These are phyloP conservation scores for Tolypeutes matacus DNA, from an alignment of 2,797 vertebrate genomes.

Conservation along the genomic window DNA sequence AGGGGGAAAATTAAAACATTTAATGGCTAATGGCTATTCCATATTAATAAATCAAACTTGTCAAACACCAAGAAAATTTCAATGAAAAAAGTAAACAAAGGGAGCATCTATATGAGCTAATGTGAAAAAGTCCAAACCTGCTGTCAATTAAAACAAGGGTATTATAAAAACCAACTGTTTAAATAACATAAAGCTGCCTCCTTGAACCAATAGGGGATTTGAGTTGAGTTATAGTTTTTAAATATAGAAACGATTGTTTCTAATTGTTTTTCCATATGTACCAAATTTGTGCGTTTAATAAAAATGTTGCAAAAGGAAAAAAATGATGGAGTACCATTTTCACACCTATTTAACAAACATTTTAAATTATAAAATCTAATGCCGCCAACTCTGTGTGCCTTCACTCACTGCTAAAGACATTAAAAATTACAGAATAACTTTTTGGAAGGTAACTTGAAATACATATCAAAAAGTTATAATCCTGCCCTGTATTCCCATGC, in stretches of 20 bases:
- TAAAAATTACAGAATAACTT: not conserved
- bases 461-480: not conserved
- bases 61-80: constrained; percentile 10
- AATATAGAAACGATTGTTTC: constrained; percentile 41
- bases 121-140: not conserved
- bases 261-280: too few relatives aligned
- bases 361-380: not conserved
- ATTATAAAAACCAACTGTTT: constrained; percentile 72
- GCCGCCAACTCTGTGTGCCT: not conserved
- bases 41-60: not conserved
- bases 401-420: not conserved
- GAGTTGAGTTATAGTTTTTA: constrained; percentile 43
- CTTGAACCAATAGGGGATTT: too few relatives aligned
- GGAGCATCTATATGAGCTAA: not conserved
- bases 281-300: constrained; percentile 26
- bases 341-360: not conserved
- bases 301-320: not conserved
- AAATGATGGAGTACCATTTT: not conserved
- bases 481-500: not conserved
- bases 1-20: not conserved
- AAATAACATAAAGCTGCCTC: constrained; percentile 75
- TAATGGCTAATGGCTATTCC: not conserved
- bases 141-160: not conserved
- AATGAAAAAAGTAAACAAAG: not conserved
- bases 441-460: constrained; percentile 29